A percentile compares a stretch with the other conserved stretches of the same genome.
phyloP scores from a whole-genome alignment of 2,888 invertebrate species.

The Drosophila mimetica region DNA sequence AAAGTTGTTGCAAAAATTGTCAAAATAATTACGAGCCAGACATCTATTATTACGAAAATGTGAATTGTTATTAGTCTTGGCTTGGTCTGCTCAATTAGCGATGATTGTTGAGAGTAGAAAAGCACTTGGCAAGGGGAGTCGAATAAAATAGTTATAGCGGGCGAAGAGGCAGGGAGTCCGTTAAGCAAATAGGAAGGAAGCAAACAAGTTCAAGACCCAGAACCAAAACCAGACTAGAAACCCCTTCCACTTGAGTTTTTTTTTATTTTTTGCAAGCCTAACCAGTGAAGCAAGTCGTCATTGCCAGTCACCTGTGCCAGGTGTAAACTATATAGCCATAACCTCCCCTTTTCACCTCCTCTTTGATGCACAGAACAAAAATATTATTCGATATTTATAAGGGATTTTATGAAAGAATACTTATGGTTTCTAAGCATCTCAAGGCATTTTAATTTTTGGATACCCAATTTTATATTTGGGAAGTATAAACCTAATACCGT shows the following conservation, averaged over 20 bases:
- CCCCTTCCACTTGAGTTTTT: constrained; percentile 5
- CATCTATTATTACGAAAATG: constrained; percentile 31
- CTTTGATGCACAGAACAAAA: not conserved
- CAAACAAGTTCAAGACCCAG: constrained; percentile 52
- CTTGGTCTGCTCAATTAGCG: constrained; percentile 54
- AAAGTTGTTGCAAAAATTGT: constrained; percentile 25
- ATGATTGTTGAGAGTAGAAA: constrained; percentile 50
- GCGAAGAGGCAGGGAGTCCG: constrained; percentile 40
- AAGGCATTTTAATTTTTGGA: too few species aligned
- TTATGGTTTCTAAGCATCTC: too few species aligned
- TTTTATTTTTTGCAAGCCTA: constrained; percentile 32
- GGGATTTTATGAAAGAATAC: too few species aligned
- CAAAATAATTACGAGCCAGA: constrained; percentile 15
- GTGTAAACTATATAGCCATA: constrained; percentile 74
- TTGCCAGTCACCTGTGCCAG: constrained; percentile 75
- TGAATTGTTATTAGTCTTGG: constrained; percentile 39
- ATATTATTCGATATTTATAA: not conserved
- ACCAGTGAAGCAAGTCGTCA: constrained; percentile 77
- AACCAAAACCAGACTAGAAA: constrained; percentile 46
- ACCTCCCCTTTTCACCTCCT: constrained; percentile 15
- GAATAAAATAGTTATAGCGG: constrained; percentile 4
- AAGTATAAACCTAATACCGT: too few species aligned
- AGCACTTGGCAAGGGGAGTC: constrained; percentile 9
- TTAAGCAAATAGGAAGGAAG: constrained; percentile 79
- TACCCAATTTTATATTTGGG: too few species aligned